These are phyloP conservation scores for Mactromeris polynyma DNA, from an alignment of 2,888 invertebrate species.

Conservation along the genomic window DNA sequence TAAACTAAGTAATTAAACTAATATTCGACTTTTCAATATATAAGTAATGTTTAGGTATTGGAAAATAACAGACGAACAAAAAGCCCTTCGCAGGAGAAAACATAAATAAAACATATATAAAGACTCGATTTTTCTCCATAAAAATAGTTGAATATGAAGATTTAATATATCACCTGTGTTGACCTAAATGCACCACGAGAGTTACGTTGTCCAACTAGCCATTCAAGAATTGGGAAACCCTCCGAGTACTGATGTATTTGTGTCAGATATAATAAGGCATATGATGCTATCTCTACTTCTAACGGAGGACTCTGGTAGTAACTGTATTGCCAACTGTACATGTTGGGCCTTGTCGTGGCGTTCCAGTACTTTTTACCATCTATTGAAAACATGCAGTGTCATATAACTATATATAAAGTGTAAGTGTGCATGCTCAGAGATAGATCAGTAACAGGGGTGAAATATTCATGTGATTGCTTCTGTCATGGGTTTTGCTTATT, in stretches of 20 bases:
- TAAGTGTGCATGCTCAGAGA: neutral
- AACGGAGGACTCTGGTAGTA: slow-evolving; percentile 55
- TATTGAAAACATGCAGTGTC: neutral
- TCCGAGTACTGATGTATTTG: slow-evolving; percentile 58
- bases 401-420: neutral
- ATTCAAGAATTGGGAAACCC: slow-evolving; percentile 77
- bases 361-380: slow-evolving; percentile 57
- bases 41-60: neutral
- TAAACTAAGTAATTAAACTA: neutral
- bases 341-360: neutral
- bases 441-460: neutral
- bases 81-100: too few relatives aligned
- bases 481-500: too few relatives aligned
- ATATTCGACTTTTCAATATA: neutral
- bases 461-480: too few relatives aligned
- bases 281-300: slow-evolving; percentile 81
- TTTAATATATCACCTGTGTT: slow-evolving; percentile 78
- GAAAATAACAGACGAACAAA: neutral
- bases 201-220: slow-evolving; percentile 80
- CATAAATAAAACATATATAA: too few relatives aligned
- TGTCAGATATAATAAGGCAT: slow-evolving; percentile 80
- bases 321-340: slow-evolving; percentile 26
- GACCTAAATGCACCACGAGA: slow-evolving; percentile 83
- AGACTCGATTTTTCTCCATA: too few relatives aligned
- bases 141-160: too few relatives aligned